Evolutionary conservation across 2,113 vertebrate genomes (phyloP), one percentile per base, ranked within the genome.

Genomic region (Centropus unirufus): DNA sequence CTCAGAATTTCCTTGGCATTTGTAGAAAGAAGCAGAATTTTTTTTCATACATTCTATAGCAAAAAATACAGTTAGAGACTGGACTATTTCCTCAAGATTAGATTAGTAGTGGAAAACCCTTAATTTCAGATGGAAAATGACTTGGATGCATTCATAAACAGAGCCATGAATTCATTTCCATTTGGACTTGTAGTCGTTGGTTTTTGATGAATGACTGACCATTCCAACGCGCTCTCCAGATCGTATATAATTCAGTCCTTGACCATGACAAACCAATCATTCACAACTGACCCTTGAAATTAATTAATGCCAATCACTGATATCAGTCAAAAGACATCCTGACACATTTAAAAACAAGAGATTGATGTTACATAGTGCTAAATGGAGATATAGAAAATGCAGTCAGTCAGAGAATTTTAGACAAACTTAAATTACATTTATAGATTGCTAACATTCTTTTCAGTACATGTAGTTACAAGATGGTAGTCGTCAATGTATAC

Each of bases 261-360:
- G 77, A 96, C 94, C 96, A 96, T 93, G 88, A 95, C 93, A 96
- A 97, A 97, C 94, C 96, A 97, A 97, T 97, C 96, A 97, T 97
- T 97, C 94, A 97, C 95, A 97, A 93, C 87, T 97, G 97, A 97
- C 94, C 93, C 90, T 75, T 96, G 96, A 96, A 95, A 96, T 77
- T 74, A 97, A 94, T 75, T 94, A 91, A 87, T 89, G 84, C 79
- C 72, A 89, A 76, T 96, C 88, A 70, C 75, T 88, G 83, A 89
- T 88, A 76, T 85, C 92, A 87, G 40, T 91, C 90, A 93, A 92
- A 83, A 79, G 80, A 59, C 81, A 59, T 96, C 94, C 83, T 51
- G 77, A 89, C 62, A 51, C 82, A 95, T 69, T 93, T 83, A 34
- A 83, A 76, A 91, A 84, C 80, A 90, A 72, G 89, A 89, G 94